Percentiles rank a stretch among this genome's conserved stretches.
Conservation (phyloP, 30 jellyfish, hydroid and myxozoan species). For the Aurelia coerulea region DNA sequence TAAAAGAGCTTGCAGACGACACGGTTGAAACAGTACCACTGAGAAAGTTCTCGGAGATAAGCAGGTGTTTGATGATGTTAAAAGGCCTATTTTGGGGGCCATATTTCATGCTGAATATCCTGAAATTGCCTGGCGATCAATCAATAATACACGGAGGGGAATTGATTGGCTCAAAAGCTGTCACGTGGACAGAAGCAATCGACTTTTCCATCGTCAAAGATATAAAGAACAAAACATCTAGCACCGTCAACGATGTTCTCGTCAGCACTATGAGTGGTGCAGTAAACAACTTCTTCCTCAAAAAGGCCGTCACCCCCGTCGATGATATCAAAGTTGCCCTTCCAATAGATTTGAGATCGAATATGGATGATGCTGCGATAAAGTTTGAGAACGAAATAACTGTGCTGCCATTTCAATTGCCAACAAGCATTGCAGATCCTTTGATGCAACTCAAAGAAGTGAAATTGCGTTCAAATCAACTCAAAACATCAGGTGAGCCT, state of each 20-base stretch:
- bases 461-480: slow-evolving; percentile 40
- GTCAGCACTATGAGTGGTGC: slow-evolving; percentile 63
- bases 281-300: slow-evolving; percentile 30
- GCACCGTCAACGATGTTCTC: slow-evolving; percentile 86
- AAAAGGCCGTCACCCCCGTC: slow-evolving; percentile 9
- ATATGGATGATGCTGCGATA: slow-evolving; percentile 65
- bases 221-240: slow-evolving; percentile 48
- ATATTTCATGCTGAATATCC: slow-evolving; percentile 27
- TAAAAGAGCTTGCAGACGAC: slow-evolving; percentile 58
- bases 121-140: slow-evolving; percentile 52
- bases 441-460: slow-evolving; percentile 45
- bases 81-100: slow-evolving; percentile 82
- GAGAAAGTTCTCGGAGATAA: slow-evolving; percentile 68
- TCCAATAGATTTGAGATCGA: slow-evolving; percentile 75
- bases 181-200: slow-evolving; percentile 81
- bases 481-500: slow-evolving; percentile 87
- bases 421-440: slow-evolving; percentile 38
- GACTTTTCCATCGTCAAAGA: slow-evolving; percentile 63
- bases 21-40: slow-evolving; percentile 39
- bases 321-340: slow-evolving; percentile 50
- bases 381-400: slow-evolving; percentile 70
- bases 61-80: slow-evolving; percentile 39
- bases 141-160: slow-evolving; percentile 63
- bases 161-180: slow-evolving; percentile 59
- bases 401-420: slow-evolving; percentile 55